These are phyloP conservation scores for Drosophila putrida DNA, from an alignment of 2,888 invertebrate species.

Conservation along the genomic window DNA sequence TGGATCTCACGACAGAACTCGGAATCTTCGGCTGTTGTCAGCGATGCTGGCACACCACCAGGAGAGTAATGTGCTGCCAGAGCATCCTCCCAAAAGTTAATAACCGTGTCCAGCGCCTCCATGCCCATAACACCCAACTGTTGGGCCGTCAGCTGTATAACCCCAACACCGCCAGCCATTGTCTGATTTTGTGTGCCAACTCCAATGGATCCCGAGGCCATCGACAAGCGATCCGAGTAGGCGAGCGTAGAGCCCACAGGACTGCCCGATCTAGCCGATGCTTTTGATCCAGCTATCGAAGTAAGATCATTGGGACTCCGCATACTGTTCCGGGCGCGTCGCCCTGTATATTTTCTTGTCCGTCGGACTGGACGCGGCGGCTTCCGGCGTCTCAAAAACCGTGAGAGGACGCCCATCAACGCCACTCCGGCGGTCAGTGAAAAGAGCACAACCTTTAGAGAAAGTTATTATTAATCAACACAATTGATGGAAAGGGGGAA, in stretches of 20 bases:
- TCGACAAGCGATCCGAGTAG: constrained; percentile 89
- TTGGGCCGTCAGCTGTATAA: constrained; percentile 91
- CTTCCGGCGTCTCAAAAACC: constrained; percentile 91
- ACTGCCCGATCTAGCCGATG: constrained; percentile 87
- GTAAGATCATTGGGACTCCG: constrained; percentile 90
- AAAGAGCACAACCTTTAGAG: constrained; percentile 85
- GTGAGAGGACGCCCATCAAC: constrained; percentile 93
- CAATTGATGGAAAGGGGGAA: not conserved
- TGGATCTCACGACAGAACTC: constrained; percentile 94
- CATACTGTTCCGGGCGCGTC: constrained; percentile 87
- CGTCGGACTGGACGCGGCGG: constrained; percentile 88
- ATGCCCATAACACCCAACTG: constrained; percentile 96
- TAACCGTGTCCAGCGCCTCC: constrained; percentile 96
- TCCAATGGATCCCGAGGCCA: constrained; percentile 89
- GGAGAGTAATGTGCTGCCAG: constrained; percentile 90
- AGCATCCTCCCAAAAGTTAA: constrained; percentile 98
- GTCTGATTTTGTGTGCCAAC: constrained; percentile 85
- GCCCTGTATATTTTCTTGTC: constrained; percentile 87
- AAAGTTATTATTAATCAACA: constrained; percentile 1
- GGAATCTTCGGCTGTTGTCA: constrained; percentile 93
- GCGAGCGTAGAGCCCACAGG: constrained; percentile 87
- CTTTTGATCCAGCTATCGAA: constrained; percentile 89
- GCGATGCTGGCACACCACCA: constrained; percentile 86
- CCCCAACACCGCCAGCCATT: constrained; percentile 17
- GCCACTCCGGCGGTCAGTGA: constrained; percentile 89